phyloP scores from a whole-genome alignment of 2,797 vertebrate genomes.

The Hipposideros larvatus region DNA sequence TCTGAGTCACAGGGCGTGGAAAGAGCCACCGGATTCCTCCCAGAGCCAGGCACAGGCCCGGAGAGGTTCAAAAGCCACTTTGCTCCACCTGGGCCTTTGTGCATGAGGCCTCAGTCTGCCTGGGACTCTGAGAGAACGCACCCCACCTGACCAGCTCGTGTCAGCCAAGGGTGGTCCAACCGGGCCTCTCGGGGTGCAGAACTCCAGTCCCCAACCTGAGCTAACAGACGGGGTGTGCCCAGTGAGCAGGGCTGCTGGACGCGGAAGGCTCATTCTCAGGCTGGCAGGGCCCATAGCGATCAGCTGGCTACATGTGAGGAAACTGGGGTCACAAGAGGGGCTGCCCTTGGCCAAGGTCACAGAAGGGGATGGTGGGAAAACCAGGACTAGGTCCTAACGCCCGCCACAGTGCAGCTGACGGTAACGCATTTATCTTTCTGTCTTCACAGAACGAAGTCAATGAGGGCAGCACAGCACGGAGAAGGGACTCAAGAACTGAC shows the following conservation, averaged over 20 bases:
- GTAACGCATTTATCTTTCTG: background rate
- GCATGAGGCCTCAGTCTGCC: rapidly evolving
- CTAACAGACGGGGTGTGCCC: rapidly evolving
- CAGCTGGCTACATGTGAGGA: background rate
- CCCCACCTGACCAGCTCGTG: background rate
- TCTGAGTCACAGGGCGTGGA: background rate
- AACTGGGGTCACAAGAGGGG: background rate
- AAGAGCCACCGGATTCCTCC: background rate
- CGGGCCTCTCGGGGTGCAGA: background rate
- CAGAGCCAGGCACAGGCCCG: background rate
- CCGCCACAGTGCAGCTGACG: background rate
- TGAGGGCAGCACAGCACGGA: background rate
- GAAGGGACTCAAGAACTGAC: background rate
- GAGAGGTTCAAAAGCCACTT: background rate
- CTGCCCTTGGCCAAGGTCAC: background rate
- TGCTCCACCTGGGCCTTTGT: background rate
- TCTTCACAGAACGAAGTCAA: background rate
- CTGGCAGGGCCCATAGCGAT: background rate
- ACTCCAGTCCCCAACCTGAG: background rate
- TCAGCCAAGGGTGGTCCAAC: background rate
- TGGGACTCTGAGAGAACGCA: rapidly evolving
- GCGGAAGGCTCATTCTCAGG: background rate
- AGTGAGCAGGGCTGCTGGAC: background rate
- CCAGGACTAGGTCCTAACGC: background rate
- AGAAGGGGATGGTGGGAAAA: background rate